Base-by-base conservation (phyloP, 2,113 vertebrate species). In the Collichthys lucidus region DNA sequence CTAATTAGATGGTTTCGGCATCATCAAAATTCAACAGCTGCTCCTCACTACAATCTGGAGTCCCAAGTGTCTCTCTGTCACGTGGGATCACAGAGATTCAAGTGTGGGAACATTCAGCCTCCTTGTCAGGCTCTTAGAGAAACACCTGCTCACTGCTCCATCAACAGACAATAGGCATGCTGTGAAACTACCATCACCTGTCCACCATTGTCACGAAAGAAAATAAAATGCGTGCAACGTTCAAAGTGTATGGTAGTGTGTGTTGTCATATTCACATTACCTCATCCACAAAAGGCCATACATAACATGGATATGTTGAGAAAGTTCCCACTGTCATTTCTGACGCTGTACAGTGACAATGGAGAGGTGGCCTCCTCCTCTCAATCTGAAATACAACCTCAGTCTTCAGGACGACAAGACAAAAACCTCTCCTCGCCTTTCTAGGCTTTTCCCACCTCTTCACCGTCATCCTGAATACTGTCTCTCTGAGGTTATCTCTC, bases 301-400 rank as follows among this genome's bases (percentile, higher is more conserved):
- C 42, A 61, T 24, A 2, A n/a, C 67, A 79, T 50, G 72, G 78
- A 86, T 83, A 66, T 83, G 78, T 52, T 87, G 85, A 78, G 73
- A 91, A 80, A 79, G 70, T 71, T 31, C 61, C 14, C 22, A 0
- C 8, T 47, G 40, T 79, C 17, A 60, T 76, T 66, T 77, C 59
- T 20, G 74, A 83, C 1, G 0, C n/a, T 31, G 16, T 26, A 5
- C 4, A 35, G 61, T 26, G 40, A 89, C 76, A 84, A 82, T 56
- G 24, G 68, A 79, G 70, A 24, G 10, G 5, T 24, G 17, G 50
- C n/a, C 67, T 60, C 70, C 65, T 78, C 44, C 75, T 73, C 55
- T 82, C 40, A 73, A 56, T 59, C 74, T 91, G 89, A 91, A 91
- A 93, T 55, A 79, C 74, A 72, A 90, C 40, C 85, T 80, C 57